Conservation (phyloP, 1,140 invertebrate species). For the Drosophila seguyi region DNA sequence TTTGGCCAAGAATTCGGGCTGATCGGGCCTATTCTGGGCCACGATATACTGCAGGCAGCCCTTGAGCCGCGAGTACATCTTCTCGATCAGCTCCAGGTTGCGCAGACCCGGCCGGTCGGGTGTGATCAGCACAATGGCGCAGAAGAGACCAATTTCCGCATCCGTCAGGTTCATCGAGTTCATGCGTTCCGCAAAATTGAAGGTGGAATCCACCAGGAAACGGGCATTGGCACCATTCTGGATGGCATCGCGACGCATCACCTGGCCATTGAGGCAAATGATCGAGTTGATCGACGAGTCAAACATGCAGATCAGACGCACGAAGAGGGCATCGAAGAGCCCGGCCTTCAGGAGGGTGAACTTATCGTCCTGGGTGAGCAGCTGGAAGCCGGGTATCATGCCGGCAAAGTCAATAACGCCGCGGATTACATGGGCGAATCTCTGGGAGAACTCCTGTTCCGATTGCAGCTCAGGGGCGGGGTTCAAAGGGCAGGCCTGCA, state of each 20-base stretch:
- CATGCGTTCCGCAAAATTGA: conserved; percentile 98
- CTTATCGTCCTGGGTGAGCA: conserved; percentile 98
- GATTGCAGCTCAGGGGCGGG: conserved; percentile 95
- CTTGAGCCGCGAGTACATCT: conserved; percentile 95
- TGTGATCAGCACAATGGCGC: conserved; percentile 97
- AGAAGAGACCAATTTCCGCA: conserved; percentile 97
- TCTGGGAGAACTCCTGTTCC: conserved; percentile 96
- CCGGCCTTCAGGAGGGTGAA: conserved; percentile 98
- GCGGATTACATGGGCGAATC: conserved; percentile 97
- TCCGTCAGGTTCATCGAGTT: conserved; percentile 95
- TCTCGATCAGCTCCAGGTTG: conserved; percentile 95
- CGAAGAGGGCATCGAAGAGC: conserved; percentile 96
- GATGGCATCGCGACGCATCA: conserved; percentile 95
- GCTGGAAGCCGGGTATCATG: conserved; percentile 97
- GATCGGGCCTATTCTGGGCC: conserved; percentile 93
- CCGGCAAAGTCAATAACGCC: conserved; percentile 99
- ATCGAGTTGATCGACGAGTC: conserved; percentile 95
- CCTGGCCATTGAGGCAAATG: conserved; percentile 96
- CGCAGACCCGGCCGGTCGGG: conserved; percentile 96
- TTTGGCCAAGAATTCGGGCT: conserved; percentile 92
- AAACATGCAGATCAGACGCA: conserved; percentile 97
- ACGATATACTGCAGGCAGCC: conserved; percentile 94
- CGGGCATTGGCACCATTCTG: conserved; percentile 95
- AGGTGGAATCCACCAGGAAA: conserved; percentile 98
- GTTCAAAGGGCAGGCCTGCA: conserved; percentile 88